These are phyloP conservation scores for Sesia apiformis DNA, from an alignment of 2,888 invertebrate species.

Conservation along the genomic window DNA sequence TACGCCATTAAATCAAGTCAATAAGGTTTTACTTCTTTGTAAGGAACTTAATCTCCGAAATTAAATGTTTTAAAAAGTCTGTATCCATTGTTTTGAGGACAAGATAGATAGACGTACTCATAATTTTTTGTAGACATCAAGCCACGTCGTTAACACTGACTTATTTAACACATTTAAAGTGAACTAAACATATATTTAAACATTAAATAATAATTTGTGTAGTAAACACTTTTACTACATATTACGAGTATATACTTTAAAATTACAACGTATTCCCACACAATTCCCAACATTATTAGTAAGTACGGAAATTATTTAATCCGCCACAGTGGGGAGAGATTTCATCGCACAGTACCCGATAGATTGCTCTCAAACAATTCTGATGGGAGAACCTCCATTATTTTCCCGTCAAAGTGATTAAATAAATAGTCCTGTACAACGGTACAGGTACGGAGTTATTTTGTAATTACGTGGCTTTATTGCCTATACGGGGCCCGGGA, in stretches of 20 bases:
- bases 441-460: slow-evolving; percentile 57
- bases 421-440: slow-evolving; percentile 62
- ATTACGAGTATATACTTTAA: neutral
- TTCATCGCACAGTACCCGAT: slow-evolving; percentile 44
- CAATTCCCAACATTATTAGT: neutral
- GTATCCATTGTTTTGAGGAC: too few relatives aligned
- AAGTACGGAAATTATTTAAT: slow-evolving; percentile 42
- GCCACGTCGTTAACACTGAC: too few relatives aligned
- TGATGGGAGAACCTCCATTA: slow-evolving; percentile 55
- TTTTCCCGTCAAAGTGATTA: slow-evolving; percentile 72
- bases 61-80: too few relatives aligned
- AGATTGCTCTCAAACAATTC: slow-evolving; percentile 39
- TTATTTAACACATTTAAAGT: too few relatives aligned
- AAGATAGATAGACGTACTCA: too few relatives aligned
- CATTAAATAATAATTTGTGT: too few relatives aligned
- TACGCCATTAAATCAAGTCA: too few relatives aligned
- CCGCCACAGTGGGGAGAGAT: slow-evolving; percentile 23
- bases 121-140: too few relatives aligned
- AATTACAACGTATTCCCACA: neutral
- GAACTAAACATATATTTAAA: too few relatives aligned
- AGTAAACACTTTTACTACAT: too few relatives aligned
- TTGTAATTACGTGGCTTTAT: slow-evolving; percentile 67
- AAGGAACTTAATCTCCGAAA: too few relatives aligned
- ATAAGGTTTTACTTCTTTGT: too few relatives aligned
- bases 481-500: slow-evolving; percentile 50